Conservation (phyloP, 2,797 vertebrate species). For the Poeciliopsis gracilis region DNA sequence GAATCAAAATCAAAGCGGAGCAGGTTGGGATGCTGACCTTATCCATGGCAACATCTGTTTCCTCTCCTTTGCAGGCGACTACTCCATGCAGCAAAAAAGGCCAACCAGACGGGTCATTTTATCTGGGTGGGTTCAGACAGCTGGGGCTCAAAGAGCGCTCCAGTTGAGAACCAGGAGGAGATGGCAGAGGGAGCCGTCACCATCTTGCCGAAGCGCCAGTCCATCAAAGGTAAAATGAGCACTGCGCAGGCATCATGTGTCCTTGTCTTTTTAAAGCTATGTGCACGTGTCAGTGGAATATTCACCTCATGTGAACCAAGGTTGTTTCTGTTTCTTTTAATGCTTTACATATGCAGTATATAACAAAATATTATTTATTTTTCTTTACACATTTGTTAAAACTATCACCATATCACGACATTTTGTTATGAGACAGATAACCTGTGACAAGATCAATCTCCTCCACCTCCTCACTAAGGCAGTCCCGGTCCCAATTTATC, state of each 20-base stretch:
- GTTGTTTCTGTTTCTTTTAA: conserved; percentile 4
- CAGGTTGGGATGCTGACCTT: conserved; percentile 53
- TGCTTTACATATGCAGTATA: too few species aligned
- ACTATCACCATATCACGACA: too few species aligned
- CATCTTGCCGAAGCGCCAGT: conserved; percentile 93
- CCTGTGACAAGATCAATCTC: too few species aligned
- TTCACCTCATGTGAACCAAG: neutral
- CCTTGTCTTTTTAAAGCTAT: conserved; percentile 10
- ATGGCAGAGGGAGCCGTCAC: conserved; percentile 96
- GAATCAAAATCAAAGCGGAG: conserved; percentile 54
- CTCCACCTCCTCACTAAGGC: too few species aligned
- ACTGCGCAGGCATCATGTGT: conserved; percentile 10
- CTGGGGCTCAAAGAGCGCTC: conserved; percentile 97
- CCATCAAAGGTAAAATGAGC: conserved; percentile 87
- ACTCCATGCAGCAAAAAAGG: conserved; percentile 92
- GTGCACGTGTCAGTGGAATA: conserved; percentile 7
- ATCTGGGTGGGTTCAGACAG: conserved; percentile 99
- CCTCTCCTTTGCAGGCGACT: conserved; percentile 84
- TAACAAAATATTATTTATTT: too few species aligned
- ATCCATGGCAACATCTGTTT: conserved; percentile 63
- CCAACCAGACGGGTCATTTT: conserved; percentile 96
- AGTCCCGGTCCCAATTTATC: too few species aligned
- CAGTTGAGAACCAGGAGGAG: conserved; percentile 93
- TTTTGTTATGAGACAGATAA: too few species aligned
- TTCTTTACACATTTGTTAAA: too few species aligned